These are phyloP conservation scores for Pyrgilauda ruficollis DNA, from an alignment of 2,113 vertebrate genomes.

Conservation along the genomic window DNA sequence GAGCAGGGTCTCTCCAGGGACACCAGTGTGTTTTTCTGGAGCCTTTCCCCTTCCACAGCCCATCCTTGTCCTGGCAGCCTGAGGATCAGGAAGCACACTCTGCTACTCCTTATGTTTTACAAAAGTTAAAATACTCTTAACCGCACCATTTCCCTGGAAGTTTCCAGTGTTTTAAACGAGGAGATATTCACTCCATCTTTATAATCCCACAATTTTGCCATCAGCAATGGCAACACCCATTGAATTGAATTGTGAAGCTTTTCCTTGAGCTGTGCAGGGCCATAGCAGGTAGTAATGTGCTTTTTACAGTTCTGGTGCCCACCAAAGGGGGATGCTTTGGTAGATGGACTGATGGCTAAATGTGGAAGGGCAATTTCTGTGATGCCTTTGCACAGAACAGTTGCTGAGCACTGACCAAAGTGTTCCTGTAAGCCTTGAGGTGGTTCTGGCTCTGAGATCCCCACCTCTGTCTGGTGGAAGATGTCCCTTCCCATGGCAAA, in stretches of 20 bases:
- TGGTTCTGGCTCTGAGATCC: not conserved
- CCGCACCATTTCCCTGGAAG: not conserved
- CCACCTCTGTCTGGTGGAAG: not conserved
- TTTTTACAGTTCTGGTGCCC: not conserved
- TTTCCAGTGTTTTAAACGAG: not conserved
- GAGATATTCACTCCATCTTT: not conserved
- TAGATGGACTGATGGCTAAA: not conserved
- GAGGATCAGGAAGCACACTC: not conserved
- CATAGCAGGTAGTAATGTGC: not conserved
- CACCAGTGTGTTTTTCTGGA: accelerated
- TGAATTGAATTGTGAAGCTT: not conserved
- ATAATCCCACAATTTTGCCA: not conserved
- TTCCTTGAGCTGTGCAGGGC: not conserved
- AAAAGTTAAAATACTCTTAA: not conserved
- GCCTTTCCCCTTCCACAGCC: not conserved
- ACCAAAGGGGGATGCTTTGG: not conserved
- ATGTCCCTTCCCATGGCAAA: not conserved
- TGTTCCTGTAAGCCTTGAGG: not conserved
- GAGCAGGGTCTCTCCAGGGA: not conserved
- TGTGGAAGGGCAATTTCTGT: not conserved
- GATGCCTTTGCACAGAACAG: not conserved
- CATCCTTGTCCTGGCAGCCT: not conserved
- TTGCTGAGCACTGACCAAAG: not conserved
- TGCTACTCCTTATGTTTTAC: not conserved
- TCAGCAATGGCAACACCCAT: not conserved